Base-by-base conservation (phyloP, 2,888 invertebrate genomes). In the Protophormia terraenovae region DNA sequence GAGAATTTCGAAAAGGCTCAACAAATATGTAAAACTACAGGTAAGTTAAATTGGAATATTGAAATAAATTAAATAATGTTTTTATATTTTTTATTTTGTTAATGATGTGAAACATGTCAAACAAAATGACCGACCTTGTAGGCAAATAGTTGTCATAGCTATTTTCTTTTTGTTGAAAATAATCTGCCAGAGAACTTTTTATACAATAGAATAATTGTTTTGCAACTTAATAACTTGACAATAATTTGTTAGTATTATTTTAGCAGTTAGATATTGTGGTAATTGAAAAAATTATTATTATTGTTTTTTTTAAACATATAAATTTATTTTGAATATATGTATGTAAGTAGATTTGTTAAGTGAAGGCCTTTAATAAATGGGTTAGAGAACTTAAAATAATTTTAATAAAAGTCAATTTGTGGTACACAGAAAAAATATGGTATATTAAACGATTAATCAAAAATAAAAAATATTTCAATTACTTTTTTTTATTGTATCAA, bases 1-100 rank as follows among this genome's bases (percentile, higher is more conserved):
- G 96, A 96, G 62, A 96, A 96, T 45, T 98, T 97, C 90, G 95
- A 95, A 66, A 96, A 96, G 79, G 97, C 98, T 0, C 94, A 96
- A 79, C 94, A 94, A 78, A 95, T 96, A 89, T 98, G 98, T 91
- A 94, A 95, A 88, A 93, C 94, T 6, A 95, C 95, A 78, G 96
- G 96, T 88, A 96, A 96, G 82, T 85, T 8, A 45, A 41, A 1
- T 41, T n/a, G n/a, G n/a, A n/a, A n/a, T n/a, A 4, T n/a, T 32
- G 29, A 47, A 50, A 67, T 3, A 32, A 14, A 50, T 22, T 32
- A 66, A 35, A 8, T n/a, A 60, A 32, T 22, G 32, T 5, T 45
- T 29, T 12, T 12, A 5, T 41, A 12, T n/a, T 7, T 24, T 38
- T 62, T 14, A 5, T 62, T 45, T n/a, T 24, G 6, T 1, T 16